Evolutionary conservation across 2,113 vertebrate species (phyloP).

Genomic region (Periophthalmodon schlosseri): DNA sequence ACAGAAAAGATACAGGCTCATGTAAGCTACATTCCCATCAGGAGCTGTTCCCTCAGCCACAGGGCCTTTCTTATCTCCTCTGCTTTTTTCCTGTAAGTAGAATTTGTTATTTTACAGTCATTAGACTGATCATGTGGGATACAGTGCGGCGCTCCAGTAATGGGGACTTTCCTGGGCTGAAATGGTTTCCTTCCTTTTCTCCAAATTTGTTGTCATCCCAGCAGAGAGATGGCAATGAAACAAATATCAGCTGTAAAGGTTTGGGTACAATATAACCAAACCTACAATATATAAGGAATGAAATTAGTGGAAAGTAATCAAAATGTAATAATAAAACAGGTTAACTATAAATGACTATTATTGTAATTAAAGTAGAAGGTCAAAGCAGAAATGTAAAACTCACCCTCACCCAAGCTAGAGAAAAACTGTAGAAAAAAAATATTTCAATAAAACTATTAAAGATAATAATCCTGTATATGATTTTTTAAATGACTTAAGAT

Average conservation of each 20-base stretch:
- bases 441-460: too few species aligned
- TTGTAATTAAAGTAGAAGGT: too few species aligned
- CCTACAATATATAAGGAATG: too few species aligned
- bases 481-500: neutral
- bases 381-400: too few species aligned
- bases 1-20: neutral
- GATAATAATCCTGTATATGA: too few species aligned
- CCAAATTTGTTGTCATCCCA: neutral
- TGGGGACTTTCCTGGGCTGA: constrained; percentile 34
- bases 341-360: too few species aligned
- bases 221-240: neutral
- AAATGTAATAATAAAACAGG: too few species aligned
- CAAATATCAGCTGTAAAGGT: neutral
- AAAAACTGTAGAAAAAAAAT: too few species aligned
- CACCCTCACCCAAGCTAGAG: too few species aligned
- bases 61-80: neutral
- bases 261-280: neutral
- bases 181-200: constrained; percentile 39
- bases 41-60: neutral
- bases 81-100: constrained; percentile 3
- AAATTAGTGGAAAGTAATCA: too few species aligned
- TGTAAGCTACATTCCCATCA: neutral
- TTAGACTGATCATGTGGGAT: neutral
- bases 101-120: neutral
- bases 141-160: constrained; percentile 4